Base-by-base conservation (phyloP, 1,140 invertebrate genomes). In the Aphaenogaster floridana region DNA sequence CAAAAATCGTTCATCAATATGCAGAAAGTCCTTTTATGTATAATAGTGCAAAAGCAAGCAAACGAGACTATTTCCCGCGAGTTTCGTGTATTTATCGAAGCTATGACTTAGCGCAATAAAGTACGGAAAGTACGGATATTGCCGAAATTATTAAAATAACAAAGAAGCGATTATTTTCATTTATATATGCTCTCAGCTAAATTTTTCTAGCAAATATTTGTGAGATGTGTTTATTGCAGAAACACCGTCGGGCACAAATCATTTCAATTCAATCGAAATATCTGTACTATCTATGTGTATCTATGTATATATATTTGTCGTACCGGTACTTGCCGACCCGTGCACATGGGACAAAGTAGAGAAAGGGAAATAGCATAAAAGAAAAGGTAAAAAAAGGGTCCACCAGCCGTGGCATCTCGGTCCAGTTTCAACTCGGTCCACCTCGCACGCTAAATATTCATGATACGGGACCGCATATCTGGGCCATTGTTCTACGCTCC, bases 391-490 rank as follows among this genome's bases (percentile, higher is more conserved):
- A 50, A 39, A 61, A 34, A 54, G 21, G 42, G 21, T 21, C 42
- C 28, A 28, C 21, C 57, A 74, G 39, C 36, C 52, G 15, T 48
- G 64, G 88, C 61, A 86, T 89, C 80, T 78, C 34, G 57, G 72
- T 54, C 48, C 81, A 45, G 74, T 57, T 86, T 89, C 68, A 89
- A 48, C 81, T 50, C 3, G 59, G 74, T 77, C 83, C 87, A 78
- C 69, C 68, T 84, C 71, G 61, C 76, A 86, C 86, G 87, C 89
- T 92, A 92, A 92, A 92, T 92, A 92, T 92, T 92, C 91, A 92
- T 92, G 91, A 92, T 91, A 91, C 91, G 74, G 74, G 90, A 89
- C 83, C 89, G 90, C 91, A 71, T 92, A 91, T 92, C 89, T 92
- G 52, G 87, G 87, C 90, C 86, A 92, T 91, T 92, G 90, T 92